These are phyloP conservation scores for Neodiprion lecontei DNA, from an alignment of 1,140 invertebrate species.

Conservation along the genomic window DNA sequence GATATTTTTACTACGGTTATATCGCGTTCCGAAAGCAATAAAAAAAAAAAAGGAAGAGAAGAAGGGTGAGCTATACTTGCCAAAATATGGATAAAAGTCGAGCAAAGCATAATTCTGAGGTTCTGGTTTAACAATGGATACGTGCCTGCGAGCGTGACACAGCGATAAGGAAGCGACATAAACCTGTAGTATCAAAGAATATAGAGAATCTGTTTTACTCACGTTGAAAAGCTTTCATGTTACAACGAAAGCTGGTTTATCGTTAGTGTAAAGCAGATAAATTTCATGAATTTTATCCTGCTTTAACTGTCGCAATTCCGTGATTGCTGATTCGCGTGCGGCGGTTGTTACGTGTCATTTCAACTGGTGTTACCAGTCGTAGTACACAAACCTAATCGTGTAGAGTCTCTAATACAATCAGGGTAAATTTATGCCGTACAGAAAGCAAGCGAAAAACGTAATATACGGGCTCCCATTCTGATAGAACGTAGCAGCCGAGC, in stretches of 20 bases:
- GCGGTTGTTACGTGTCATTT: neutral
- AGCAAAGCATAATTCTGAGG: neutral
- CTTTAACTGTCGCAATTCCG: neutral
- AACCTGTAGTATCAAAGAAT: too few species aligned
- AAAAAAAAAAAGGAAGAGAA: neutral
- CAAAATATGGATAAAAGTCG: neutral
- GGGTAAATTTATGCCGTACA: neutral
- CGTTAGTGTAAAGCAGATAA: neutral
- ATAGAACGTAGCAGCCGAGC: neutral
- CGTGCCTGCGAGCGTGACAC: too few species aligned
- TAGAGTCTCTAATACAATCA: neutral
- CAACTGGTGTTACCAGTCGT: neutral
- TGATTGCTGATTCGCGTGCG: neutral
- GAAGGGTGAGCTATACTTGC: neutral
- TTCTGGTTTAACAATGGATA: too few species aligned
- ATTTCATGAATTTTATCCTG: slow-evolving; percentile 6
- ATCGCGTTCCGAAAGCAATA: neutral
- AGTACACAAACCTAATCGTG: neutral
- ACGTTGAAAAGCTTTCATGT: neutral
- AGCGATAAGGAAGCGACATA: too few species aligned
- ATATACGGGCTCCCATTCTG: neutral
- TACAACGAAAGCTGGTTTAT: neutral
- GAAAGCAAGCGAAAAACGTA: neutral
- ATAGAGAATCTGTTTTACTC: neutral
- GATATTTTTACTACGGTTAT: neutral